Percentiles rank a stretch among this genome's conserved stretches.
Conservation (phyloP, 2,113 vertebrate species). For the Pituophis catenifer region DNA sequence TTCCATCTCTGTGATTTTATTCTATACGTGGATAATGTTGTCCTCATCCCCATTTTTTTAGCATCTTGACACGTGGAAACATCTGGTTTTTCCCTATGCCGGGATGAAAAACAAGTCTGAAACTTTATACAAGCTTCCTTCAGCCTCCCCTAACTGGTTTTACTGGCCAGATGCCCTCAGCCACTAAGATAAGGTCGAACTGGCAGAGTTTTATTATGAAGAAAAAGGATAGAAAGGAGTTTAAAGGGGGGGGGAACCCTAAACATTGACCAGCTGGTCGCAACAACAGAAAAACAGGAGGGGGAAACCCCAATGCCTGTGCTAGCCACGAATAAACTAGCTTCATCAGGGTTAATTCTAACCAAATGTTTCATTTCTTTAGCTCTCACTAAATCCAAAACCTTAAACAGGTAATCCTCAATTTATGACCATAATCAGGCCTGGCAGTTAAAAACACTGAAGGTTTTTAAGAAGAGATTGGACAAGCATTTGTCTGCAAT, state of each 20-base stretch:
- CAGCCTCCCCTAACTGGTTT: neutral
- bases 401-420: neutral
- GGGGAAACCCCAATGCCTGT: neutral
- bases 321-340: neutral
- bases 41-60: neutral
- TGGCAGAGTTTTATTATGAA: neutral
- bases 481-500: too few species aligned
- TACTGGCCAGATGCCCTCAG: neutral
- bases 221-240: neutral
- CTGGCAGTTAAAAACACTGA: too few species aligned
- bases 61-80: neutral
- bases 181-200: neutral
- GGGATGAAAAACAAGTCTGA: neutral
- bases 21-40: neutral
- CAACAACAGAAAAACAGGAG: neutral
- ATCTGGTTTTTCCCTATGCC: neutral
- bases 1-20: too few species aligned
- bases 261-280: neutral
- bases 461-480: too few species aligned
- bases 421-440: too few species aligned
- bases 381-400: neutral
- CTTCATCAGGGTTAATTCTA: neutral
- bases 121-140: neutral
- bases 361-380: neutral
- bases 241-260: neutral